A percentile compares a stretch with the other conserved stretches of the same genome.
phyloP scores from a whole-genome alignment of 2,888 invertebrate genomes.

The Steromphala cineraria region DNA sequence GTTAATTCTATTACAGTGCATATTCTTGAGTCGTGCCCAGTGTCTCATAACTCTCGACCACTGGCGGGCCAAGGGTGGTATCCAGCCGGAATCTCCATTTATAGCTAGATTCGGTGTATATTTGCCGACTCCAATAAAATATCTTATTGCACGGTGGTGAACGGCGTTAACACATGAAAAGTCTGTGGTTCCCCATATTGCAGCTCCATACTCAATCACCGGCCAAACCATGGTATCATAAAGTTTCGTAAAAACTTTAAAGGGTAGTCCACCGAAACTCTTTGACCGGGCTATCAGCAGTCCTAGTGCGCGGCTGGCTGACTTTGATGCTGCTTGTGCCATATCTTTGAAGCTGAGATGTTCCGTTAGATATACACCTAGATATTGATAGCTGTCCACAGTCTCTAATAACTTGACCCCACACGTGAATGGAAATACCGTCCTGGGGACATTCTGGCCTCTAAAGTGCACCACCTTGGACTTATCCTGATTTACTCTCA shows the following conservation, averaged over 20 bases:
- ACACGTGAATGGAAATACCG: not conserved
- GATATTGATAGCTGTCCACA: not conserved
- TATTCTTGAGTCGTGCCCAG: not conserved
- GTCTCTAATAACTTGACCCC: not conserved
- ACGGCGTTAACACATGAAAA: not conserved
- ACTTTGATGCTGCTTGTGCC: not conserved
- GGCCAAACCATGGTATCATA: not conserved
- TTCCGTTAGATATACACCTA: not conserved
- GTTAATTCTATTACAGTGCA: not conserved
- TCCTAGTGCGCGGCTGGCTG: not conserved
- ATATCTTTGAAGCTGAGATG: not conserved
- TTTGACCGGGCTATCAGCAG: not conserved
- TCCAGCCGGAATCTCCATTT: not conserved
- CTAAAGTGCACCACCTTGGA: slow-evolving; percentile 7
- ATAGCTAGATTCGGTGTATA: not conserved
- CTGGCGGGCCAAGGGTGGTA: not conserved
- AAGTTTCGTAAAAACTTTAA: not conserved
- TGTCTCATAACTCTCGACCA: not conserved
- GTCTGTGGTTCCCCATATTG: not conserved
- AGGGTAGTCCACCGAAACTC: not conserved
- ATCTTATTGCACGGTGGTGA: not conserved
- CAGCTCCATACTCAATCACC: slow-evolving; percentile 12
- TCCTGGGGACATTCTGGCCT: not conserved
- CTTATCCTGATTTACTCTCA: not conserved
- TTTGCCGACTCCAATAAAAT: not conserved